A percentile compares a stretch with the other conserved stretches of the same genome.
Evolutionary conservation across 2,113 vertebrate species (phyloP).

Genomic region (Oryzias melastigma): DNA sequence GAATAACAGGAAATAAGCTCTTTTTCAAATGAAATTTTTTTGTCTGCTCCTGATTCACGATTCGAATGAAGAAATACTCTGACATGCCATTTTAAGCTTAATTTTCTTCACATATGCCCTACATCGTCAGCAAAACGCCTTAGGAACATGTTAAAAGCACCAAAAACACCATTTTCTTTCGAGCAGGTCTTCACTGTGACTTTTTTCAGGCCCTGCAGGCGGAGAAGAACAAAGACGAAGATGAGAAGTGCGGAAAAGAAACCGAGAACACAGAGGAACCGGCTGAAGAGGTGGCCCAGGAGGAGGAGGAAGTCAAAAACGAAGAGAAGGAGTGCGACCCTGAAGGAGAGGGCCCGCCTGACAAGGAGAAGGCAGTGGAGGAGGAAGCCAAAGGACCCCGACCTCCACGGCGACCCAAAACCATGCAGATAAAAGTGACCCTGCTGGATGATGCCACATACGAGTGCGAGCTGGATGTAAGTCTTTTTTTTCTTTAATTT

Average conservation of each 20-base stretch:
- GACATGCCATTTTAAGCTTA: too few relatives aligned
- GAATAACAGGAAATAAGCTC: too few relatives aligned
- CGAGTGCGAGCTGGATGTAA: conserved; percentile 91
- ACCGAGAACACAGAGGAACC: conserved; percentile 37
- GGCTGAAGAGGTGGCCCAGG: conserved; percentile 30
- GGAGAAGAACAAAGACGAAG: conserved; percentile 73
- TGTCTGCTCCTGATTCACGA: too few relatives aligned
- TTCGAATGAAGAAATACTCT: too few relatives aligned
- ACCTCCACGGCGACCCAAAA: conserved; percentile 79
- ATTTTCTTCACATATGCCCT: too few relatives aligned
- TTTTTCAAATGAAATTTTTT: too few relatives aligned
- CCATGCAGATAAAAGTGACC: conserved; percentile 90
- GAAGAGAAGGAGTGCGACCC: conserved; percentile 70
- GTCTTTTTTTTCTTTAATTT: conserved; percentile 16
- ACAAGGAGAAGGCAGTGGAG: conserved; percentile 70
- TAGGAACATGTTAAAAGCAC: too few relatives aligned
- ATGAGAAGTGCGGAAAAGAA: conserved; percentile 70
- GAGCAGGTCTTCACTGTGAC: background rate
- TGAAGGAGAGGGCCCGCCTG: conserved; percentile 60
- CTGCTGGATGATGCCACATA: conserved; percentile 89
- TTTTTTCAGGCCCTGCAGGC: conserved; percentile 75
- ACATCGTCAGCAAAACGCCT: too few relatives aligned
- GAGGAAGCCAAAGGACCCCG: conserved; percentile 80
- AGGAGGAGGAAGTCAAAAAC: conserved; percentile 27
- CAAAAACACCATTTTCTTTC: too few relatives aligned